phyloP scores from a whole-genome alignment of 1,140 invertebrate species.

The Notospermus geniculatus region DNA sequence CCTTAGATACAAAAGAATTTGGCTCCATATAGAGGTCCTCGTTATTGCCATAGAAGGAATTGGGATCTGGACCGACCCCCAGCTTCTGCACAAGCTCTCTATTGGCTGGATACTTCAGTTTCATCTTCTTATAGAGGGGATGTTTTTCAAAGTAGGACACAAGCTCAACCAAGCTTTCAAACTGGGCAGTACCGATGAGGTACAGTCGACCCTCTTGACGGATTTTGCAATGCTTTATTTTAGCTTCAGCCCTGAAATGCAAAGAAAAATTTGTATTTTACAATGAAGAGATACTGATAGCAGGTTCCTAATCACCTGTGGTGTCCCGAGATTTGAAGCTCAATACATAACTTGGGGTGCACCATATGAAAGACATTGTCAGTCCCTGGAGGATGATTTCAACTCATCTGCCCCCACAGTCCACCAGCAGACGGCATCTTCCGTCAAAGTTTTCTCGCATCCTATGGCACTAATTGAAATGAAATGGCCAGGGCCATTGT shows the following conservation, averaged over 20 bases:
- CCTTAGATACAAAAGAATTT: conserved; percentile 55
- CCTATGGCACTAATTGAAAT: too few species aligned
- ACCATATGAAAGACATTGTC: too few species aligned
- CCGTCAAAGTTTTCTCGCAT: too few species aligned
- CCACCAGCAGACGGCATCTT: too few species aligned
- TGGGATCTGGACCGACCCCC: conserved; percentile 62
- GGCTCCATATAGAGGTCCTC: conserved; percentile 80
- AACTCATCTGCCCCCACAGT: too few species aligned
- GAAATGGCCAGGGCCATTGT: too few species aligned
- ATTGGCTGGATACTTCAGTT: conserved; percentile 82
- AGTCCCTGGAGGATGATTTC: too few species aligned
- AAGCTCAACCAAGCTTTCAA: conserved; percentile 91
- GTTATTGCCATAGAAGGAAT: conserved; percentile 72
- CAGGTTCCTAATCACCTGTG: too few species aligned
- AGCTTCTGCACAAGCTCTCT: conserved; percentile 69
- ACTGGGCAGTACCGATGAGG: conserved; percentile 83
- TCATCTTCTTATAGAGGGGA: conserved; percentile 86
- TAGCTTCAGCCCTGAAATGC: conserved; percentile 75
- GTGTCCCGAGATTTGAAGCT: too few species aligned
- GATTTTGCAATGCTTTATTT: conserved; percentile 94
- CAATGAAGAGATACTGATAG: background rate
- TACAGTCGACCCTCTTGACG: conserved; percentile 87
- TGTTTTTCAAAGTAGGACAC: conserved; percentile 87
- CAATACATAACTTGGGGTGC: too few species aligned
- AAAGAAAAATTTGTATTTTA: background rate